Base-by-base conservation (phyloP, 2,888 invertebrate genomes). In the Eupithecia dodoneata region DNA sequence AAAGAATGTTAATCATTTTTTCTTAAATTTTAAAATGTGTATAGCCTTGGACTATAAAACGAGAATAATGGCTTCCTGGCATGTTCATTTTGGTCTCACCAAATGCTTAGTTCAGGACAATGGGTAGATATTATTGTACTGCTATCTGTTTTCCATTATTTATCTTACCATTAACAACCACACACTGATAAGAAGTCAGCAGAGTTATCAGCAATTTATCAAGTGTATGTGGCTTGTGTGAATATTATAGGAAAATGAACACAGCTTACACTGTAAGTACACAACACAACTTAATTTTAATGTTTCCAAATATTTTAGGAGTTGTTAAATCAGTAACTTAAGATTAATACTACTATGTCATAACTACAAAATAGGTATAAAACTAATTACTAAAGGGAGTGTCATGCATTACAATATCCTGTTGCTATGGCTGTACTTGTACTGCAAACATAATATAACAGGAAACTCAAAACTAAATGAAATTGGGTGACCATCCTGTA, bases 151-250 rank as follows among this genome's bases (percentile, higher is more conserved):
- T 79, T 80, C 79, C 80, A 81, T 74, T 79, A 82, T 81, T 81
- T 82, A 81, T 82, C 82, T 78, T 81, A 78, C 80, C 82, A 82
- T 78, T 82, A 81, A 81, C 67, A 79, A 63, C 80, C 81, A 75
- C 80, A 74, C 41, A 75, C 80, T 80, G 82, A 82, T 82, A 81
- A 82, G 74, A 76, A 80, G 81, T 79, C 79, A 79, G 76, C 66
- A 63, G 67, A 80, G 80, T 82, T 82, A 82, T 82, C 82, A 80
- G 80, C 75, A 13, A 75, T 77, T 80, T 82, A 77, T 74, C 80
- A 76, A 70, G 77, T 78, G 74, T 77, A 65, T 72, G n/a, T 12
- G 44, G 42, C 44, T 44, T 69, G 69, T 70, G 30, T 70, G 42
- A 66, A 70, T 30, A 45, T 44, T 12, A 45, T 30, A 59, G 66